phyloP scores from a whole-genome alignment of 2,797 vertebrate genomes.

The Gymnodraco acuticeps region DNA sequence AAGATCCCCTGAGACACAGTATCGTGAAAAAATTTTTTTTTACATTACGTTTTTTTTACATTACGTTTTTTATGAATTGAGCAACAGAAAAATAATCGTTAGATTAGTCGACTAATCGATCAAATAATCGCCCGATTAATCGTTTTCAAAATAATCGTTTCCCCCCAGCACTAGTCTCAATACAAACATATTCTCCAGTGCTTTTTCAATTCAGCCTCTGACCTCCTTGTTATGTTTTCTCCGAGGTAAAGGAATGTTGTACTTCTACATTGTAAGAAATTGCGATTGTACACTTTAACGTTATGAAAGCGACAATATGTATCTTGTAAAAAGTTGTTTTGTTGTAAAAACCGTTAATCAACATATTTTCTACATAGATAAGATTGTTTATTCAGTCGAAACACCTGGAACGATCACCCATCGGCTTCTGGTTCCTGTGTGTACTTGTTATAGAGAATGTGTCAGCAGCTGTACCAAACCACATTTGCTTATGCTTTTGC shows the following conservation, averaged over 20 bases:
- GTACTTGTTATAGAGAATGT: background rate
- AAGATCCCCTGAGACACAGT: too few species aligned
- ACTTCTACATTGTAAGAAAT: background rate
- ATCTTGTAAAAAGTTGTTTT: background rate
- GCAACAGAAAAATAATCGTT: too few species aligned
- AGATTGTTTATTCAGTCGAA: background rate
- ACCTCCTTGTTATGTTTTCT: background rate
- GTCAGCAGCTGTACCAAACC: slow-evolving; percentile 9
- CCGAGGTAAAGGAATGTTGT: background rate
- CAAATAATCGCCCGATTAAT: too few species aligned
- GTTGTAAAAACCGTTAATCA: background rate
- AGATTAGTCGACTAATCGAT: too few species aligned
- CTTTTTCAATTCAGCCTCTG: background rate
- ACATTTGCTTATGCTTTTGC: slow-evolving; percentile 37
- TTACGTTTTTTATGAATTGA: too few species aligned
- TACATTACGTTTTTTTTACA: too few species aligned
- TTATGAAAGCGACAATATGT: background rate
- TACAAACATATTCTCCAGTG: background rate
- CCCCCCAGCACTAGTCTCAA: too few species aligned
- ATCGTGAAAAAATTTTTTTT: too few species aligned
- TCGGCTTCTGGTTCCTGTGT: background rate
- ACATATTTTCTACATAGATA: background rate
- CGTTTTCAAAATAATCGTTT: too few species aligned
- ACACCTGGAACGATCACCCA: background rate
- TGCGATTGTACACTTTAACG: background rate